phyloP scores from a whole-genome alignment of 1,140 invertebrate genomes.

The Planococcus citri region DNA sequence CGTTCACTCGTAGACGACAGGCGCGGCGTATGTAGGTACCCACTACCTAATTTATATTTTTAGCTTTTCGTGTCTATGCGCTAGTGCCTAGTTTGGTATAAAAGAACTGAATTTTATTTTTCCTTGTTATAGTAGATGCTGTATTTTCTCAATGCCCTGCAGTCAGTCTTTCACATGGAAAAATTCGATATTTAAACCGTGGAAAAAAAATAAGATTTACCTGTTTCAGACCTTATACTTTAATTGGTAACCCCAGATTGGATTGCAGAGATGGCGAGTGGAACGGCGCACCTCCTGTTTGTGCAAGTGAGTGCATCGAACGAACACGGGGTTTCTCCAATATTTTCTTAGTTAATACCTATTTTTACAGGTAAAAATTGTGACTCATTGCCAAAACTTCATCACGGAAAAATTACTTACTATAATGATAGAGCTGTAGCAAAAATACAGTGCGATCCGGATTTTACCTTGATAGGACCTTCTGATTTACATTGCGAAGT shows the following conservation, averaged over 20 bases:
- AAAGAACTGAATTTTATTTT: too few species aligned
- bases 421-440: not conserved
- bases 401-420: not conserved
- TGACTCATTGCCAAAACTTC: not conserved
- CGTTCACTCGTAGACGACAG: too few species aligned
- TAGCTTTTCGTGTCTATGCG: too few species aligned
- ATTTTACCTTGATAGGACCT: not conserved
- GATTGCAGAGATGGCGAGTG: conserved; percentile 45
- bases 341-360: not conserved
- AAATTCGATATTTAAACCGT: conserved; percentile 32
- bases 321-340: not conserved
- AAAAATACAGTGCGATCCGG: not conserved
- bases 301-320: conserved; percentile 41
- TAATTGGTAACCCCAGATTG: conserved; percentile 48
- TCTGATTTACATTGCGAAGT: not conserved
- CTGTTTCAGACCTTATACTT: conserved; percentile 41
- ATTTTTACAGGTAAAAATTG: not conserved
- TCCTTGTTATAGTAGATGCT: too few species aligned
- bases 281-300: conserved; percentile 46
- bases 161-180: conserved; percentile 33
- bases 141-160: conserved; percentile 28
- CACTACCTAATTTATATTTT: too few species aligned
- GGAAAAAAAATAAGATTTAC: conserved; percentile 41
- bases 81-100: too few species aligned
- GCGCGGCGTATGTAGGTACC: too few species aligned